Conservation (phyloP, 2,888 invertebrate species). For the Diarsia mendica region DNA sequence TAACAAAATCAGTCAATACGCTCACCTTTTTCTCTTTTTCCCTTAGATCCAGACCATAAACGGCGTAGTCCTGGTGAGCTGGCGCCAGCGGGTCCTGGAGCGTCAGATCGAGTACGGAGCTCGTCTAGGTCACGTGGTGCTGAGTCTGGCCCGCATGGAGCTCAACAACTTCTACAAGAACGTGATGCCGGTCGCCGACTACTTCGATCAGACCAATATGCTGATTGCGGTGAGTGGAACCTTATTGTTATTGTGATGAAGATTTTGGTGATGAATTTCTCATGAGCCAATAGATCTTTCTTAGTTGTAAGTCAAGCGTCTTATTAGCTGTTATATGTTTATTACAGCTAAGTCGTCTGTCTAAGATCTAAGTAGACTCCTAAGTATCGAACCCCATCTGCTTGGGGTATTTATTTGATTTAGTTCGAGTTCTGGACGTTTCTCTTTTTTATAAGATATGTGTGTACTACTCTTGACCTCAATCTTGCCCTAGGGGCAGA, state of each 20-base stretch:
- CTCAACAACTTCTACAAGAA: constrained; percentile 96
- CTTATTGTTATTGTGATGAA: background rate
- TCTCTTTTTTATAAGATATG: no score
- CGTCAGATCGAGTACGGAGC: constrained; percentile 97
- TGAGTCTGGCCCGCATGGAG: constrained; percentile 96
- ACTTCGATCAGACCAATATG: constrained; percentile 96
- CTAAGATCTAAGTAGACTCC: no score
- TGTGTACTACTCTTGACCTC: no score
- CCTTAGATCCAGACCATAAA: constrained; percentile 96
- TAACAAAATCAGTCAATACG: no score
- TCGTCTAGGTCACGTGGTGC: constrained; percentile 95
- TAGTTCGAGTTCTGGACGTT: no score
- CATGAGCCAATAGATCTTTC: no score
- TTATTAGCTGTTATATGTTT: no score
- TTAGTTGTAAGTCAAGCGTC: no score
- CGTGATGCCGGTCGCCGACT: constrained; percentile 97
- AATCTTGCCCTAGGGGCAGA: no score
- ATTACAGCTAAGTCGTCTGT: no score
- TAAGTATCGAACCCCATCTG: no score
- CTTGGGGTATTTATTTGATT: no score
- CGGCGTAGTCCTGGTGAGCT: constrained; percentile 96
- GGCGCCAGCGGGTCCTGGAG: constrained; percentile 96
- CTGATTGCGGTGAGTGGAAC: constrained; percentile 82
- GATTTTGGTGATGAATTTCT: background rate
- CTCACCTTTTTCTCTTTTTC: background rate